Base-by-base conservation (phyloP, 2,888 invertebrate genomes). In the Orchestes rusci region DNA sequence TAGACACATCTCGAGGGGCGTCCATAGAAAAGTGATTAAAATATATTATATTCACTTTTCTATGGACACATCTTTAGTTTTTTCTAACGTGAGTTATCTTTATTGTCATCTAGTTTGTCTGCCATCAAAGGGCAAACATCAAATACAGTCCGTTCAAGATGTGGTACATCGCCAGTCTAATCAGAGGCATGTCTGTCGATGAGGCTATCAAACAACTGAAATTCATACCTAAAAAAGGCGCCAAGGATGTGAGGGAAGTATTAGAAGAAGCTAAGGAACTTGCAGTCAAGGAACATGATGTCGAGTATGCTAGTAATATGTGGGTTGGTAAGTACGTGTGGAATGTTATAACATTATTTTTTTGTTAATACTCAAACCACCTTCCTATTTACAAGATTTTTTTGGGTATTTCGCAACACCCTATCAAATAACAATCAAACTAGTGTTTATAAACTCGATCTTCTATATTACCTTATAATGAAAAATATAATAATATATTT, bases 291-390 rank as follows among this genome's bases (percentile, higher is more conserved):
- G 70, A 84, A 29, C 93, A 96, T 59, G 88, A 94, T 75, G 93
- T 97, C 5, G 96, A 97, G 70, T 97, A 80, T 67, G 84, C 79
- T 61, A 93, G 89, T 61, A 95, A 97, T 71, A 73, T 97, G 47
- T 97, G 95, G 96, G 80, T 97, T 70, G 84, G 87, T 88, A 68
- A 71, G 79, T 75, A 15, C 16, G 12, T 23, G n/a, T n/a, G 13
- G 12, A 8, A 32, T 29, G 18, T 30, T n/a, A 15, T 31, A 15
- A 34, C 4, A n/a, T 28, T 16, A n/a, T n/a, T n/a, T n/a, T n/a
- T n/a, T n/a, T n/a, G n/a, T n/a, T n/a, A n/a, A n/a, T n/a, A n/a
- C n/a, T n/a, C n/a, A n/a, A n/a, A n/a, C n/a, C n/a, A n/a, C n/a
- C n/a, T n/a, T n/a, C 5, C 23, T 10, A 23, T 5, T 23, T 23